phyloP scores from a whole-genome alignment of 2,797 vertebrate genomes.

The Octomys mimax region DNA sequence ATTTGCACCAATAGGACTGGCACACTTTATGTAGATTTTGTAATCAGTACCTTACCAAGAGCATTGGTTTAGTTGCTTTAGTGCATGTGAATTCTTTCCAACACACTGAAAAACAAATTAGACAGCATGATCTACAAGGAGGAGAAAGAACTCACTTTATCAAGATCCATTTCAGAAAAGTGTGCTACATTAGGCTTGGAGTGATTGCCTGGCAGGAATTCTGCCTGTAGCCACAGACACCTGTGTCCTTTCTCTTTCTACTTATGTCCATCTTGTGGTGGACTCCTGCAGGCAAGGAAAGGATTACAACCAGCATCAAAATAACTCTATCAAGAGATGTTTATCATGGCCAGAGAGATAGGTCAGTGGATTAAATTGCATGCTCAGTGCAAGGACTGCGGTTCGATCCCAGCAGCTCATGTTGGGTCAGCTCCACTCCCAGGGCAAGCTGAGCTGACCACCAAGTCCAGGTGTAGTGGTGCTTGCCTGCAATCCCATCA shows the following conservation, averaged over 20 bases:
- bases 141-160: not conserved
- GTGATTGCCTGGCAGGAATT: not conserved
- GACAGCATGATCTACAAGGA: not conserved
- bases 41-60: fast-evolving
- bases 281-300: not conserved
- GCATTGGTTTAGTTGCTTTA: too few relatives aligned
- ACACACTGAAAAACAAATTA: fast-evolving
- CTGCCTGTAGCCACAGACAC: not conserved
- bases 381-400: too few relatives aligned
- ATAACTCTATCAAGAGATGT: not conserved
- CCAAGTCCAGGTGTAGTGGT: too few relatives aligned
- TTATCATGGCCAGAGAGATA: too few relatives aligned
- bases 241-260: conserved; percentile 78
- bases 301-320: not conserved
- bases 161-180: too few relatives aligned
- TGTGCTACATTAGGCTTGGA: not conserved
- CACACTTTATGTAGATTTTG: not conserved
- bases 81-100: fast-evolving
- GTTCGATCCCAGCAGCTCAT: too few relatives aligned
- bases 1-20: not conserved
- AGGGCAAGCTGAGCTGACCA: too few relatives aligned
- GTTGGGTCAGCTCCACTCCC: too few relatives aligned
- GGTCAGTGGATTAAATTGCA: too few relatives aligned
- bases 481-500: too few relatives aligned
- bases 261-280: conserved; percentile 40